A percentile compares a stretch with the other conserved stretches of the same genome.
These are phyloP conservation scores for Cosmia pyralina DNA, from an alignment of 2,888 invertebrate species.

Conservation along the genomic window DNA sequence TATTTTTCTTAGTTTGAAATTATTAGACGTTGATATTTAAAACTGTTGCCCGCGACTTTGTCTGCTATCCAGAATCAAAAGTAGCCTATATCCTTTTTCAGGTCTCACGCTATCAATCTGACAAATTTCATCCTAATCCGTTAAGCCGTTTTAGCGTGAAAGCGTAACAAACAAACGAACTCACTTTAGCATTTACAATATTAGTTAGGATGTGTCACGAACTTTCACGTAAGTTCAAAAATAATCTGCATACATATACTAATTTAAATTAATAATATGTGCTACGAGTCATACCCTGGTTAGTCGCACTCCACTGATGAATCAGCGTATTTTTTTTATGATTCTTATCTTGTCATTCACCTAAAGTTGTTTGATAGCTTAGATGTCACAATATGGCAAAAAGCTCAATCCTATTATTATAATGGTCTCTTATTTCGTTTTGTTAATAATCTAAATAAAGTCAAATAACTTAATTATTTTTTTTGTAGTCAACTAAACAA, in stretches of 20 bases:
- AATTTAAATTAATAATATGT: neutral
- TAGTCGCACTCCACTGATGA: neutral
- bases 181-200: too few relatives aligned
- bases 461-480: too few relatives aligned
- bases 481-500: neutral
- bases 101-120: too few relatives aligned
- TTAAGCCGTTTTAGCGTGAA: too few relatives aligned
- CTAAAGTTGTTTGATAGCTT: neutral
- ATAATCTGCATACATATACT: neutral
- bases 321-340: neutral
- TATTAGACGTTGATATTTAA: neutral
- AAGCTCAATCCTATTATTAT: neutral
- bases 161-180: too few relatives aligned
- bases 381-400: neutral
- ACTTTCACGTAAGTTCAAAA: neutral
- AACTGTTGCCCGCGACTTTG: neutral
- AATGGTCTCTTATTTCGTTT: neutral
- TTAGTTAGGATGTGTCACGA: too few relatives aligned
- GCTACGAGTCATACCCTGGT: neutral
- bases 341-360: neutral
- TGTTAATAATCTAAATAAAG: neutral
- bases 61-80: too few relatives aligned
- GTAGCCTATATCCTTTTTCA: too few relatives aligned
- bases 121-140: too few relatives aligned
- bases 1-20: too few relatives aligned